A percentile compares a stretch with the other conserved stretches of the same genome.
Conservation (phyloP, 2,797 vertebrate species). For the Lates japonicus region DNA sequence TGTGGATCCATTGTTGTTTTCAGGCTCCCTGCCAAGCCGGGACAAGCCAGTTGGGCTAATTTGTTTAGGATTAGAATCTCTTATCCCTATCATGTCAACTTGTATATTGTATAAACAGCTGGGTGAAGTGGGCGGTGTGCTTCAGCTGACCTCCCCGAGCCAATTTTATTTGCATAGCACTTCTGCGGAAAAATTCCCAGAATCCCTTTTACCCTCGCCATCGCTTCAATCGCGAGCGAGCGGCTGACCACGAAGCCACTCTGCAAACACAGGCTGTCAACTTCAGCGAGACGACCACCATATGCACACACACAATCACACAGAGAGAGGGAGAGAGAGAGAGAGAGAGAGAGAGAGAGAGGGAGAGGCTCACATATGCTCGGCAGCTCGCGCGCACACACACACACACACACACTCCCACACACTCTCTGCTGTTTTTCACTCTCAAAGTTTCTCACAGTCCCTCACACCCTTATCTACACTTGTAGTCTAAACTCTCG, state of each 20-base stretch:
- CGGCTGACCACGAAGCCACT: slow-evolving; percentile 81
- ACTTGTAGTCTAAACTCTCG: slow-evolving; percentile 57
- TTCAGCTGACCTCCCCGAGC: slow-evolving; percentile 54
- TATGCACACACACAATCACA: slow-evolving; percentile 45
- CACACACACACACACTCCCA: slow-evolving; percentile 62
- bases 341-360: slow-evolving; percentile 37
- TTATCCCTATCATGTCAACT: slow-evolving; percentile 71
- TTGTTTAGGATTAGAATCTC: slow-evolving; percentile 74
- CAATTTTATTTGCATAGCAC: slow-evolving; percentile 73
- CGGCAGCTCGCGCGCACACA: slow-evolving; percentile 55
- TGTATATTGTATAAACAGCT: slow-evolving; percentile 75
- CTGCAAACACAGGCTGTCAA: slow-evolving; percentile 81
- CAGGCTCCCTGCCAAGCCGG: slow-evolving; percentile 54
- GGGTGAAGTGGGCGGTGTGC: slow-evolving; percentile 57
- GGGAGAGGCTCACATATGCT: slow-evolving; percentile 51
- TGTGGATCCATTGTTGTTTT: slow-evolving; percentile 57
- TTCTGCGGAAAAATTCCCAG: slow-evolving; percentile 42
- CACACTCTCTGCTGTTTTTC: slow-evolving; percentile 56
- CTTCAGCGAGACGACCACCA: slow-evolving; percentile 71
- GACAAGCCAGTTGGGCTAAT: slow-evolving; percentile 66
- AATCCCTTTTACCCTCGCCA: slow-evolving; percentile 57
- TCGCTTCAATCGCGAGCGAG: slow-evolving; percentile 70
- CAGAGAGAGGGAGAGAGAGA: slow-evolving; percentile 34
- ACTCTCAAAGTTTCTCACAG: slow-evolving; percentile 67
- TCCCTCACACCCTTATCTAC: slow-evolving; percentile 60